Evolutionary conservation across 2,797 vertebrate species (phyloP), one percentile per base, ranked within the genome.

Genomic region (Phrynocephalus forsythii): DNA sequence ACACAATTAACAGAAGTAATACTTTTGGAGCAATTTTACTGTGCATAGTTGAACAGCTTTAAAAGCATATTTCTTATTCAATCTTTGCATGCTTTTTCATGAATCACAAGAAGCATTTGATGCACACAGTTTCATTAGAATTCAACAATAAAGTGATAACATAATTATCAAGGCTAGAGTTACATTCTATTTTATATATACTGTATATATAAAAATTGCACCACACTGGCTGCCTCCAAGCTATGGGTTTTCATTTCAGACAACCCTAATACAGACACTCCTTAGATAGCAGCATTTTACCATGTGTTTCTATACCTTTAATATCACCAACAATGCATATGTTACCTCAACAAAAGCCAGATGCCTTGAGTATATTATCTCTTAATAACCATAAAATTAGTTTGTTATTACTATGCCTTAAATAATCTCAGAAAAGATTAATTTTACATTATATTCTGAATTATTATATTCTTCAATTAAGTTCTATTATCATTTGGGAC

Each of bases 361-460:
- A 68, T 93, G 72, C 66, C 68, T 80, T 86, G 87, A 90, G 87
- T 87, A 91, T 79, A 84, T 72, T 82, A 71, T 91, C 87, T 92
- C 83, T 93, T 95, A 93, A 93, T 94, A 90, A 91, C 78, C 85
- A 72, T 84, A 92, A 93, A 93, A 94, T 92, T 93, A 94, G 91
- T 82, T 90, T 91, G 94, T 75, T 92, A 86, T 88, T 85, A 82
- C 86, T 90, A 10, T 85, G 88, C 69, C 89, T 92, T 90, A 94
- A 89, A 92, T 93, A 92, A 95, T 88, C 88, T 94, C 84, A 86
- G 56, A 89, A 89, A 93, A 91, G 85, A 94, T 85, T 88, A 92
- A 91, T 91, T 93, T 93, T 88, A 30, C 87, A 87, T 89, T 91
- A 87, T 84, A 84, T 79, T 83, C 83, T 90, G 77, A 68, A 89